Conservation (phyloP, 2,888 invertebrate species). For the Lamellibrachia satsuma region DNA sequence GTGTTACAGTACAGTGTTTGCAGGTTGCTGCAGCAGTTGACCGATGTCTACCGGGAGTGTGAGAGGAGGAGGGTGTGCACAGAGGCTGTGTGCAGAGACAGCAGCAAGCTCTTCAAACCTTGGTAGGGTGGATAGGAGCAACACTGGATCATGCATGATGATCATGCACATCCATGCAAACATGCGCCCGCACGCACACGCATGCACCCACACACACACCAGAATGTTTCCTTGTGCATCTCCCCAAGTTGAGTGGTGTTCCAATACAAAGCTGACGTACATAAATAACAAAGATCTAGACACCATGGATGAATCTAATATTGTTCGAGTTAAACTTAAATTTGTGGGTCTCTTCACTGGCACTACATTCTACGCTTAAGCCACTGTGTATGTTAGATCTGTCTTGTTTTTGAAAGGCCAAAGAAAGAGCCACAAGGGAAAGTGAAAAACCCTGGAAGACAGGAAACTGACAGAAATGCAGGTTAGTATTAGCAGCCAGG, state of each 20-base stretch:
- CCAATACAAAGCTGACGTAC: not conserved
- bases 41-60: not conserved
- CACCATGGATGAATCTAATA: not conserved
- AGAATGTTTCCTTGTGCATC: too few species aligned
- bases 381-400: not conserved
- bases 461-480: not conserved
- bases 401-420: not conserved
- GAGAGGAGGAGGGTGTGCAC: not conserved
- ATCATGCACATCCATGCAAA: too few species aligned
- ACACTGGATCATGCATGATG: too few species aligned
- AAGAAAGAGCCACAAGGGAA: not conserved
- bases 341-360: not conserved
- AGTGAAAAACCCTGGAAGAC: not conserved
- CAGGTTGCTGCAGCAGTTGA: not conserved
- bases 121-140: not conserved
- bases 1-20: not conserved
- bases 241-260: too few species aligned
- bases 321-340: not conserved
- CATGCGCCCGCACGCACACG: too few species aligned
- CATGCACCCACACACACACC: constrained; percentile 14
- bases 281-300: not conserved
- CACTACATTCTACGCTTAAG: not conserved
- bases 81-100: not conserved
- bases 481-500: not conserved
- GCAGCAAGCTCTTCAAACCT: not conserved